Evolutionary conservation across 2,888 invertebrate species (phyloP).

Genomic region (Brachypterus glaber): DNA sequence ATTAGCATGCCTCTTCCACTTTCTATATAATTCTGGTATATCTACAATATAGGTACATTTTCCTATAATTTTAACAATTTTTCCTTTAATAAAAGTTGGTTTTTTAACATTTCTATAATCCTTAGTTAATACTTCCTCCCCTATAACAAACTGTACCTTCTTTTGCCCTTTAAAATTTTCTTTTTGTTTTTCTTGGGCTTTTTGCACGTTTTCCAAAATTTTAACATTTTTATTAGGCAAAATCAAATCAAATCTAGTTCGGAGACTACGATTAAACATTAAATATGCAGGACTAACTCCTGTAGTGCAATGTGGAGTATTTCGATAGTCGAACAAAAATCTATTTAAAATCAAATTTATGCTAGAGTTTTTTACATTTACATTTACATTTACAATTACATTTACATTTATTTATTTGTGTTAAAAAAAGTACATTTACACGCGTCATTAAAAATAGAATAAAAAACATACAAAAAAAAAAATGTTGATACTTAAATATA

Average conservation of each 20-base stretch:
- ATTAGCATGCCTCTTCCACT: not conserved
- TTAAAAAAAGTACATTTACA: too few species aligned
- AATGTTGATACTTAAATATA: too few species aligned
- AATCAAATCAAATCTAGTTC: constrained; percentile 12
- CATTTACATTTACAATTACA: not conserved
- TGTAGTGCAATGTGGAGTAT: constrained; percentile 12
- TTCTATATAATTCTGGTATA: not conserved
- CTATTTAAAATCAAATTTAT: constrained; percentile 1
- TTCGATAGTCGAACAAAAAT: constrained; percentile 15
- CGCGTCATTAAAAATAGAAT: too few species aligned
- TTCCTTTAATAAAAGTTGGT: not conserved
- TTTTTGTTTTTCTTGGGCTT: not conserved
- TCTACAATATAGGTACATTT: not conserved
- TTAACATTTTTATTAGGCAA: not conserved
- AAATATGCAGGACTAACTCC: constrained; percentile 12
- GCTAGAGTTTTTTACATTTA: not conserved
- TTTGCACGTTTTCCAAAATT: not conserved
- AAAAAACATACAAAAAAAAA: too few species aligned
- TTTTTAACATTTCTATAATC: not conserved
- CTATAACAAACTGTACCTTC: not conserved
- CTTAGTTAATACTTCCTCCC: not conserved
- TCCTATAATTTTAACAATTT: not conserved
- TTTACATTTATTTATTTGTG: too few species aligned
- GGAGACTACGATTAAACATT: constrained; percentile 10
- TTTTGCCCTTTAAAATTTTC: not conserved